Conservation (phyloP, 2,113 vertebrate genomes). For the Nibea albiflora region DNA sequence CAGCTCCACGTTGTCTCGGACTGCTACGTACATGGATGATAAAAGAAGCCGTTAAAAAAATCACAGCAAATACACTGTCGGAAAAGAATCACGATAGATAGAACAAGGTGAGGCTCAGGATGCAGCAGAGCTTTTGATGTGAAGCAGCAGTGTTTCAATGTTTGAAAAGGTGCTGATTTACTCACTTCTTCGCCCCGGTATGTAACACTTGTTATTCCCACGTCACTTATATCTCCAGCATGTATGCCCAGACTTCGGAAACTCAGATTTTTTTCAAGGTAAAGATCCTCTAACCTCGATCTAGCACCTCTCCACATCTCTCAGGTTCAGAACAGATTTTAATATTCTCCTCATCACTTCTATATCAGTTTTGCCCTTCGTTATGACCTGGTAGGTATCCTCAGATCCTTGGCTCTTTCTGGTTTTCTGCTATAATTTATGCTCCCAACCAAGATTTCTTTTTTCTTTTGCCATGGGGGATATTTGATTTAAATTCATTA, state of each 20-base stretch:
- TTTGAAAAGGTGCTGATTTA: constrained; percentile 6
- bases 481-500: constrained; percentile 72
- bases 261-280: constrained; percentile 3
- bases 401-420: constrained; percentile 28
- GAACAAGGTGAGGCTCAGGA: neutral
- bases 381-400: constrained; percentile 43
- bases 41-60: neutral
- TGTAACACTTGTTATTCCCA: neutral
- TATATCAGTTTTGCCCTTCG: constrained; percentile 37
- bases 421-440: constrained; percentile 44
- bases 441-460: constrained; percentile 20
- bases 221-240: neutral
- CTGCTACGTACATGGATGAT: neutral
- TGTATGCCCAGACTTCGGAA: neutral
- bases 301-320: neutral
- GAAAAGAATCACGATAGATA: neutral
- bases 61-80: neutral
- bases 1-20: neutral
- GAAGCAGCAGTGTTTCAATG: neutral
- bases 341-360: constrained; percentile 53
- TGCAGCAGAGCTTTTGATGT: neutral
- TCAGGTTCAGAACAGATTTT: constrained; percentile 33
- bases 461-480: constrained; percentile 12
- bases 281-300: neutral
- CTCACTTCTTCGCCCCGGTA: neutral